These are phyloP conservation scores for Monochamus alternatus DNA, from an alignment of 2,888 invertebrate species.

Conservation along the genomic window DNA sequence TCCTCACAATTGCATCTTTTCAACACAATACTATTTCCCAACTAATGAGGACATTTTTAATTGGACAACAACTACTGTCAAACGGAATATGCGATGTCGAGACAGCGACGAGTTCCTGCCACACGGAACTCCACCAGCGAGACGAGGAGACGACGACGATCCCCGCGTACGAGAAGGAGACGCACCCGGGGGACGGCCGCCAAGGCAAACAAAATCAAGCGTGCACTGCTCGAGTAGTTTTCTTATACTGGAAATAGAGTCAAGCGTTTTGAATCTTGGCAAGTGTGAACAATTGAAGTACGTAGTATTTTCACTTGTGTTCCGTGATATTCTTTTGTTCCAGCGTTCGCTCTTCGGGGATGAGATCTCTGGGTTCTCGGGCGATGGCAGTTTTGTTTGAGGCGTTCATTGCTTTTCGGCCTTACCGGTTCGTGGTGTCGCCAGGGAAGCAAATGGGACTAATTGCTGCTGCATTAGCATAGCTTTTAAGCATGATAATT, in stretches of 20 bases:
- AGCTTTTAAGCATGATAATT: too few species aligned
- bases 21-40: constrained; percentile 49
- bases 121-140: constrained; percentile 6
- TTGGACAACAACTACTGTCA: constrained; percentile 55
- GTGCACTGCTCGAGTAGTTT: constrained; percentile 48
- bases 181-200: constrained; percentile 30
- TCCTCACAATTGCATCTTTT: constrained; percentile 46
- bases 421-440: too few species aligned
- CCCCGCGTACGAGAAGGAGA: background rate
- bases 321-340: constrained; percentile 48
- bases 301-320: constrained; percentile 49
- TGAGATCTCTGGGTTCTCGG: constrained; percentile 40
- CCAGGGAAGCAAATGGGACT: too few species aligned
- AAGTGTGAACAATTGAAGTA: constrained; percentile 52
- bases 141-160: background rate
- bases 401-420: constrained; percentile 7
- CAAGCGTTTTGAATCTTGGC: constrained; percentile 51
- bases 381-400: constrained; percentile 40
- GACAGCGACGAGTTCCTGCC: constrained; percentile 9
- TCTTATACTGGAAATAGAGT: constrained; percentile 52
- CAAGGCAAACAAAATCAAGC: constrained; percentile 46
- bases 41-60: constrained; percentile 56
- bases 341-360: constrained; percentile 43
- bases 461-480: too few species aligned
- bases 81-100: constrained; percentile 51